Conservation (phyloP, 2,113 vertebrate genomes). For the Phodopus roborovskii region DNA sequence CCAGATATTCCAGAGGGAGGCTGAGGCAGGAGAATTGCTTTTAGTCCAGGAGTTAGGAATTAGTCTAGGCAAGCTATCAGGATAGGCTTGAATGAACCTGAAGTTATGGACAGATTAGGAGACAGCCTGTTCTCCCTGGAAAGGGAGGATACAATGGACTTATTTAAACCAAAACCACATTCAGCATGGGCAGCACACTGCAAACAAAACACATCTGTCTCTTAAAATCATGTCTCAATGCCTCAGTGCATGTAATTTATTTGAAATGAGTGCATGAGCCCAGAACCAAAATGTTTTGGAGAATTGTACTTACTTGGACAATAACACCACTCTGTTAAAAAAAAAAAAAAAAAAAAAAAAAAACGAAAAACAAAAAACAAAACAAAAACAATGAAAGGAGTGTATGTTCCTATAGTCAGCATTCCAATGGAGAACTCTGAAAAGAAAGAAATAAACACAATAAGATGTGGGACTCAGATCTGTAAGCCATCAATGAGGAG, state of each 20-base stretch:
- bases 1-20: background rate
- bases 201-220: background rate
- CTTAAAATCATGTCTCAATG: background rate
- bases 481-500: background rate
- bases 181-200: background rate
- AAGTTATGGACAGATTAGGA: background rate
- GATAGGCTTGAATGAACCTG: too few relatives aligned
- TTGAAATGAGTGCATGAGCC: background rate
- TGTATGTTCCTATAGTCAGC: fast-evolving
- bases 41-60: background rate
- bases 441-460: background rate
- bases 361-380: too few relatives aligned
- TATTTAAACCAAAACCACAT: background rate
- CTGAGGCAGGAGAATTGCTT: background rate
- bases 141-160: fast-evolving
- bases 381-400: background rate
- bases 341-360: background rate
- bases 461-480: background rate
- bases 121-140: background rate
- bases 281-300: background rate
- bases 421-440: background rate
- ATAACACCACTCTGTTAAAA: background rate
- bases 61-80: background rate
- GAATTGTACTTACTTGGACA: background rate
- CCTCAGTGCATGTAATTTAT: background rate